Conservation (phyloP, 2,888 invertebrate genomes). For the Papilio protenor region DNA sequence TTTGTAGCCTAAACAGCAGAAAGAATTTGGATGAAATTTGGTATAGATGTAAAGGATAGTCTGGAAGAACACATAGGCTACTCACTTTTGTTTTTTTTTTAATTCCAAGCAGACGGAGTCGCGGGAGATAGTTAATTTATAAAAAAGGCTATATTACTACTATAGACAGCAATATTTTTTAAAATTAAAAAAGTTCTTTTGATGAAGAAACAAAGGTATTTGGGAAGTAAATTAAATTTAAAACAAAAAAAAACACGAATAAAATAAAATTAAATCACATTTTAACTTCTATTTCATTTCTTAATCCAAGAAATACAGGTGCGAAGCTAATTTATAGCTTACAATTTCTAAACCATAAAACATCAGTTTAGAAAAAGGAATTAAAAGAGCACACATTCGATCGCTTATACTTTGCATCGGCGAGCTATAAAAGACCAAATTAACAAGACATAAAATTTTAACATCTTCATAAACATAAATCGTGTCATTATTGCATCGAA, state of each 20-base stretch:
- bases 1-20: too few relatives aligned
- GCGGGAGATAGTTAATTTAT: not conserved
- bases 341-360: not conserved
- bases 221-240: too few relatives aligned
- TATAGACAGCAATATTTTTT: too few relatives aligned
- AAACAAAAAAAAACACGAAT: too few relatives aligned
- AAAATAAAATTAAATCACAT: too few relatives aligned
- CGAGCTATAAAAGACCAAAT: constrained; percentile 40
- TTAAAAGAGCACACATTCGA: constrained; percentile 24
- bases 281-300: not conserved
- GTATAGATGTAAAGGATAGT: too few relatives aligned
- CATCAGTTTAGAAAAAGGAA: constrained; percentile 4
- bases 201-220: too few relatives aligned
- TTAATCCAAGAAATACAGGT: not conserved
- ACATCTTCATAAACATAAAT: constrained; percentile 44
- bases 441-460: constrained; percentile 43
- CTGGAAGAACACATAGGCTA: too few relatives aligned
- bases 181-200: too few relatives aligned
- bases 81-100: too few relatives aligned
- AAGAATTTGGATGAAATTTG: too few relatives aligned
- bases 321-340: not conserved
- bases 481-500: constrained; percentile 40
- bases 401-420: constrained; percentile 36
- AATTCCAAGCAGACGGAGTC: too few relatives aligned
- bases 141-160: not conserved